These are phyloP conservation scores for Tachysurus vachellii DNA, from an alignment of 2,113 vertebrate species.

Conservation along the genomic window DNA sequence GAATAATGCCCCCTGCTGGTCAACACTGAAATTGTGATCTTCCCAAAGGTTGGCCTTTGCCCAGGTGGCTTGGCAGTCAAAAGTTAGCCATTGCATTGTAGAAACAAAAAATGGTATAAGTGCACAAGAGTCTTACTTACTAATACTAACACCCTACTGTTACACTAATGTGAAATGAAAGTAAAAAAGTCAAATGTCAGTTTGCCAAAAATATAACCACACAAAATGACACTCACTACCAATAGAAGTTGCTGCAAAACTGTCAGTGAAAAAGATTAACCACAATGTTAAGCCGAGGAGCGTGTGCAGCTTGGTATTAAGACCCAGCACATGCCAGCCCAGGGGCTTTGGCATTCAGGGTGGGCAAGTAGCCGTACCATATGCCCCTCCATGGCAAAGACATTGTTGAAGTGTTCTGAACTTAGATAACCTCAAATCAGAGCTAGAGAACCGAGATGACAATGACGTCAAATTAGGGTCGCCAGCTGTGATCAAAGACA, in stretches of 20 bases:
- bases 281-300: neutral
- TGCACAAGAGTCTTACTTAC: neutral
- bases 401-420: conserved; percentile 21
- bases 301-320: neutral
- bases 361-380: conserved; percentile 26
- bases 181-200: neutral
- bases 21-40: neutral
- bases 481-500: neutral
- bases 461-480: neutral
- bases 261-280: neutral
- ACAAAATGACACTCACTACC: neutral
- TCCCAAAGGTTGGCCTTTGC: neutral
- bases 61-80: neutral
- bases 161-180: neutral
- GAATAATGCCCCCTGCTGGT: conserved; percentile 45
- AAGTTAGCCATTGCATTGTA: neutral
- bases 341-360: conserved; percentile 13
- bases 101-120: neutral
- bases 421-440: conserved; percentile 22
- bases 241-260: neutral
- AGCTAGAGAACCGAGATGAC: neutral
- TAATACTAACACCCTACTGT: neutral
- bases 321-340: neutral
- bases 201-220: neutral
- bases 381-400: conserved; percentile 25